Evolutionary conservation across 2,797 vertebrate species (phyloP).

Genomic region (Galagoides demidoff): DNA sequence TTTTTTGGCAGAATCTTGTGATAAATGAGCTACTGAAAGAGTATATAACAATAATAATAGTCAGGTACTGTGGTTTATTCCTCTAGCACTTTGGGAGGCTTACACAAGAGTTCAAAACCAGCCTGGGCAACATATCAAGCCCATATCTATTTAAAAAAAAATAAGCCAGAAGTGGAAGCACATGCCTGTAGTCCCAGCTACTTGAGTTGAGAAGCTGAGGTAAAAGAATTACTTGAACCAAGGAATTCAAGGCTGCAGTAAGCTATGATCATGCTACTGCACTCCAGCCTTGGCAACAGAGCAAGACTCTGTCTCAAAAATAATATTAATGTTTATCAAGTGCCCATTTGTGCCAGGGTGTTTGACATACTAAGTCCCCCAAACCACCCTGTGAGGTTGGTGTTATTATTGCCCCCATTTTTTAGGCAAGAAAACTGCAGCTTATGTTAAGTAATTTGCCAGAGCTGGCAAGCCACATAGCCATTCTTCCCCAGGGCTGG

Average conservation of each 20-base stretch:
- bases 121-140: background rate
- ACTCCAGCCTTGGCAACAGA: background rate
- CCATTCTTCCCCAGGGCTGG: background rate
- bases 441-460: background rate
- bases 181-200: background rate
- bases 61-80: background rate
- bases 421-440: constrained; percentile 10
- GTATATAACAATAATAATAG: background rate
- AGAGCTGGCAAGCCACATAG: background rate
- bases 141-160: background rate
- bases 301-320: background rate
- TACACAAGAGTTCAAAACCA: background rate
- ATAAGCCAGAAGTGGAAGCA: background rate
- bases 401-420: background rate
- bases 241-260: background rate
- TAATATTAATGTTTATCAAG: background rate
- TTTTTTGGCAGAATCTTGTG: background rate
- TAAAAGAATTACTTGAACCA: background rate
- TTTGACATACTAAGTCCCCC: background rate
- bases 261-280: background rate
- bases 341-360: background rate
- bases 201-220: background rate
- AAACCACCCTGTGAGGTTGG: background rate
- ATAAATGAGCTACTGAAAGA: background rate
- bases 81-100: background rate